Conservation (phyloP, 2,888 invertebrate species). For the Limnephilus lunatus region DNA sequence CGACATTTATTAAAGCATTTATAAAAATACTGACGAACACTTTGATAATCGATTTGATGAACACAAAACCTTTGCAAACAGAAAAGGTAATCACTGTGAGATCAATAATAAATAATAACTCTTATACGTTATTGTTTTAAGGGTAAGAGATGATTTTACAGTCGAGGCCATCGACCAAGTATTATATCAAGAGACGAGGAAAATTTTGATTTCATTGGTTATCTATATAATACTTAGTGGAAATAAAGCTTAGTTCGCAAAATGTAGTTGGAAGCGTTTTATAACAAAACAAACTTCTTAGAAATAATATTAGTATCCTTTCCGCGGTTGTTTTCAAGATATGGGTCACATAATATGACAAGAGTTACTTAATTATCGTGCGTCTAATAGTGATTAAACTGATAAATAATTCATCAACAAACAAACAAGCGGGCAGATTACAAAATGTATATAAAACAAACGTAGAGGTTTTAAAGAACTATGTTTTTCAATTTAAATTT, state of each 20-base stretch:
- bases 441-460: background rate
- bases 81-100: background rate
- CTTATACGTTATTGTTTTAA: too few species aligned
- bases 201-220: background rate
- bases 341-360: background rate
- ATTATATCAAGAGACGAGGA: too few species aligned
- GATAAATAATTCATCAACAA: background rate
- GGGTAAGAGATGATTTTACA: background rate
- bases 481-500: too few species aligned
- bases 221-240: too few species aligned
- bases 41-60: background rate
- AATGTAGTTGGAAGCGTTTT: background rate
- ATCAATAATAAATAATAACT: too few species aligned
- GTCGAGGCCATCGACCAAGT: background rate
- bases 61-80: background rate
- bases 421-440: conserved; percentile 4
- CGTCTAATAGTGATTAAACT: conserved; percentile 5
- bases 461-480: background rate
- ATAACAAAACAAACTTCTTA: background rate
- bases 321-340: background rate
- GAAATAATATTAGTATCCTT: background rate
- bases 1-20: background rate
- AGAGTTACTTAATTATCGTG: background rate
- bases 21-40: background rate
- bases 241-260: background rate